phyloP scores from a whole-genome alignment of 2,797 vertebrate species.

The Acanthopagrus latus region DNA sequence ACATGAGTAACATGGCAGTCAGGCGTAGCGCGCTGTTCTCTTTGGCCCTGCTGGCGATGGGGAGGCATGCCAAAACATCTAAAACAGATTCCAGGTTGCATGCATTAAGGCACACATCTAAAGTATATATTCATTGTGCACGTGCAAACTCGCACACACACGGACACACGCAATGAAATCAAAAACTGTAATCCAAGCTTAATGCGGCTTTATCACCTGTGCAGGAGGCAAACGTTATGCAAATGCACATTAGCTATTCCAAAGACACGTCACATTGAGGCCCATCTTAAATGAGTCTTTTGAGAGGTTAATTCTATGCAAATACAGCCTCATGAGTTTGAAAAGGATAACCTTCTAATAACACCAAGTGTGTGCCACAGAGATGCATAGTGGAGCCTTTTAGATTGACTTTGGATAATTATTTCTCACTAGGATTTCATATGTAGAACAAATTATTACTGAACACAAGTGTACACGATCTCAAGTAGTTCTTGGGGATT shows the following conservation, averaged over 20 bases:
- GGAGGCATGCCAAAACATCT: slow-evolving; percentile 59
- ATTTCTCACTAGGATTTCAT: background rate
- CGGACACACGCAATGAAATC: slow-evolving; percentile 40
- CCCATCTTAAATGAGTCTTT: slow-evolving; percentile 51
- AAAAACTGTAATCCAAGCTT: slow-evolving; percentile 64
- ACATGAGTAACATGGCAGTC: slow-evolving; percentile 69
- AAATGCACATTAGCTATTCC: slow-evolving; percentile 59
- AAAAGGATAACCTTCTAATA: slow-evolving; percentile 48
- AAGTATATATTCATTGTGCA: slow-evolving; percentile 30
- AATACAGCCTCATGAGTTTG: slow-evolving; percentile 34
- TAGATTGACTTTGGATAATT: slow-evolving; percentile 40
- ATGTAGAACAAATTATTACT: background rate
- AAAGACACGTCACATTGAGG: slow-evolving; percentile 58
- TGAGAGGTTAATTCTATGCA: slow-evolving; percentile 60
- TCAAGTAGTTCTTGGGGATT: background rate
- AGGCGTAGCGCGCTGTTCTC: slow-evolving; percentile 53
- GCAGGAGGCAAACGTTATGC: slow-evolving; percentile 57
- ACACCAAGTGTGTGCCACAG: slow-evolving; percentile 10
- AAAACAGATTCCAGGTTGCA: slow-evolving; percentile 47
- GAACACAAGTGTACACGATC: background rate
- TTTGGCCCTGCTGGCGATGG: slow-evolving; percentile 56
- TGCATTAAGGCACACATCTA: slow-evolving; percentile 45
- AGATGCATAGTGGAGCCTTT: slow-evolving; percentile 37
- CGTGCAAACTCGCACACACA: background rate
- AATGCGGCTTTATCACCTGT: slow-evolving; percentile 66